Base-by-base conservation (phyloP, 2,797 vertebrate species). In the Phoeniculus purpureus region DNA sequence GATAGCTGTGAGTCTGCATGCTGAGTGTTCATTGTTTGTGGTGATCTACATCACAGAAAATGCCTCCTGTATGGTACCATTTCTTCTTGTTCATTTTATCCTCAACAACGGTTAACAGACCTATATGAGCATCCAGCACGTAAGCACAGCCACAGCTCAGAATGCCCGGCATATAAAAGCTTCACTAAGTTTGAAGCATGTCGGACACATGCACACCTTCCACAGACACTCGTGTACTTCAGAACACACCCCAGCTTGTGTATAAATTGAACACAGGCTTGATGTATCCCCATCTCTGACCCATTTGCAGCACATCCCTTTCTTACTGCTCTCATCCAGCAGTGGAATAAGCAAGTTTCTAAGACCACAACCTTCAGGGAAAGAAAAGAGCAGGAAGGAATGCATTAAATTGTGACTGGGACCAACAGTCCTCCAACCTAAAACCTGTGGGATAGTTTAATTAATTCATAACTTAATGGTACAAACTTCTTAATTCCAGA, bases 41-140 rank as follows among this genome's bases (percentile, higher is more conserved):
- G 92, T 77, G 78, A 70, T 56, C 52, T 81, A 29, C 23, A 56
- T 15, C 73, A 15, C 66, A 75, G 65, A 83, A 83, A 72, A 79
- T 1, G 2, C 12, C n/a, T 89, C 48, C 59, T 40, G 2, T 16
- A 22, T 17, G 50, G 50, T 2, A 59, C 52, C 23, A 40, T 13
- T 77, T 16, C 6, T 5, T n/a, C 34, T 17, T 20, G n/a, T 14
- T 27, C 68, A 6, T 66, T 79, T 58, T 55, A 55, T 50, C 34
- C 58, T 43, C 22, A 73, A 19, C 51, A 64, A 40, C 1, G 8
- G 21, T 43, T 40, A 70, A 71, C 78, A 6, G 43, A 60, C 5
- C 48, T 51, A 37, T 5, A 45, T 15, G 68, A 64, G 31, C 50
- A 54, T 15, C 14, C 75, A 74, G 55, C 0, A 32, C 29, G 48